Percentiles rank a stretch among this genome's conserved stretches.
Conservation (phyloP, 2,113 vertebrate genomes). For the Plecturocebus donacophilus region DNA sequence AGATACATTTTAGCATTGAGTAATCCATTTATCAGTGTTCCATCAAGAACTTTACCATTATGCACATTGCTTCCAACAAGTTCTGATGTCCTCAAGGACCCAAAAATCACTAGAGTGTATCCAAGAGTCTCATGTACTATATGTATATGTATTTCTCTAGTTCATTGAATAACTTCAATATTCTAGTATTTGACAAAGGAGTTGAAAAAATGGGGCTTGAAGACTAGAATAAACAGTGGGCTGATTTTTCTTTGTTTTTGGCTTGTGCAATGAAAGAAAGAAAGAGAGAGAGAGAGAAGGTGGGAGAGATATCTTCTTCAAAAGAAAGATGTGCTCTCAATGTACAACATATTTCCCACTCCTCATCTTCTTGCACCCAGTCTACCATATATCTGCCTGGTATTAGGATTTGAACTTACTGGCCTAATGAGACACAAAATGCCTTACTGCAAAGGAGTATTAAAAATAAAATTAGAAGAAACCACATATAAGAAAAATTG, state of each 20-base stretch:
- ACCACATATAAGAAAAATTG: neutral
- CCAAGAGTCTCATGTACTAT: neutral
- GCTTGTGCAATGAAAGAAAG: neutral
- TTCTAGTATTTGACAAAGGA: neutral
- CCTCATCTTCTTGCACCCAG: neutral
- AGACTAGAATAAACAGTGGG: neutral
- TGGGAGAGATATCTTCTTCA: neutral
- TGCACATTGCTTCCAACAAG: neutral
- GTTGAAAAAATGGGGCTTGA: neutral
- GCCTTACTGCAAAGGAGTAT: neutral
- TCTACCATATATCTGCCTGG: neutral
- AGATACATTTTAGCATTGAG: neutral
- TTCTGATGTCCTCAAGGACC: neutral
- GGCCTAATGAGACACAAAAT: neutral
- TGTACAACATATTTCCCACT: neutral
- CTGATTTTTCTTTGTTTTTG: neutral
- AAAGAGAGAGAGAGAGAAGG: neutral
- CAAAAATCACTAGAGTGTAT: neutral
- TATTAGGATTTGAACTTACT: neutral
- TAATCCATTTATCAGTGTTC: neutral
- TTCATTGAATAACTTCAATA: neutral
- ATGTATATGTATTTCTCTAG: neutral
- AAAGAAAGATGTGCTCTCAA: neutral
- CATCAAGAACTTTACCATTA: neutral
- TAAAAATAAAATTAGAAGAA: constrained; percentile 16